These are phyloP conservation scores for Mythimna loreyi DNA, from an alignment of 2,888 invertebrate species.

Conservation along the genomic window DNA sequence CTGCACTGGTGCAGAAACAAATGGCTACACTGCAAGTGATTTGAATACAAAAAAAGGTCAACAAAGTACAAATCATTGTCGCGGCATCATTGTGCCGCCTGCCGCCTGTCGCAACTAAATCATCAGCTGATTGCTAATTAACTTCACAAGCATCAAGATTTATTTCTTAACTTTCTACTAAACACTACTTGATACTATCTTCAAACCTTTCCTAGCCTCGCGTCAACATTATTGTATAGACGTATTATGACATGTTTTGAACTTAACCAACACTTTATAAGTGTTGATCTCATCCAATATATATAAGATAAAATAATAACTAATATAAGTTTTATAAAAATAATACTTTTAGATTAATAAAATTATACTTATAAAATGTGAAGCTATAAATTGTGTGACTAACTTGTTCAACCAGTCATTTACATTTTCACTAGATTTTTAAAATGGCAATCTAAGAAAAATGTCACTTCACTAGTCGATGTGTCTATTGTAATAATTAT, in stretches of 20 bases:
- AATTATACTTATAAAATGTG: slow-evolving; percentile 32
- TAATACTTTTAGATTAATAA: slow-evolving; percentile 54
- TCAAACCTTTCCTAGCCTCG: slow-evolving; percentile 25
- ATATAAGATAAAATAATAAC: slow-evolving; percentile 30
- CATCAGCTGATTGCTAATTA: slow-evolving; percentile 61
- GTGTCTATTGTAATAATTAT: slow-evolving; percentile 25
- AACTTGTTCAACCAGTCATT: not conserved
- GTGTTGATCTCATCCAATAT: slow-evolving; percentile 25
- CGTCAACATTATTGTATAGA: slow-evolving; percentile 34
- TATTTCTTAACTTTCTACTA: slow-evolving; percentile 43
- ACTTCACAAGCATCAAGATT: slow-evolving; percentile 20
- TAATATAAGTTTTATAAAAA: slow-evolving; percentile 57
- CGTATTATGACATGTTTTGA: slow-evolving; percentile 35
- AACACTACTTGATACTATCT: slow-evolving; percentile 33
- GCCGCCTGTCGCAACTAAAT: slow-evolving; percentile 45
- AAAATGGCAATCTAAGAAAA: slow-evolving; percentile 43
- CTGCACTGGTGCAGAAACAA: slow-evolving; percentile 52
- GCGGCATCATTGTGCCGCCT: slow-evolving; percentile 9
- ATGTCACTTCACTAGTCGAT: slow-evolving; percentile 33
- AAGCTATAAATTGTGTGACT: slow-evolving; percentile 25
- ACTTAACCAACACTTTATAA: slow-evolving; percentile 36
- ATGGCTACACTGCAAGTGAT: slow-evolving; percentile 44
- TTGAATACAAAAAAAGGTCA: slow-evolving; percentile 58
- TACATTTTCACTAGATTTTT: slow-evolving; percentile 6
- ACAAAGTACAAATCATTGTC: slow-evolving; percentile 52